Evolutionary conservation across 2,113 vertebrate genomes (phyloP).

Genomic region (Urocitellus parryii): DNA sequence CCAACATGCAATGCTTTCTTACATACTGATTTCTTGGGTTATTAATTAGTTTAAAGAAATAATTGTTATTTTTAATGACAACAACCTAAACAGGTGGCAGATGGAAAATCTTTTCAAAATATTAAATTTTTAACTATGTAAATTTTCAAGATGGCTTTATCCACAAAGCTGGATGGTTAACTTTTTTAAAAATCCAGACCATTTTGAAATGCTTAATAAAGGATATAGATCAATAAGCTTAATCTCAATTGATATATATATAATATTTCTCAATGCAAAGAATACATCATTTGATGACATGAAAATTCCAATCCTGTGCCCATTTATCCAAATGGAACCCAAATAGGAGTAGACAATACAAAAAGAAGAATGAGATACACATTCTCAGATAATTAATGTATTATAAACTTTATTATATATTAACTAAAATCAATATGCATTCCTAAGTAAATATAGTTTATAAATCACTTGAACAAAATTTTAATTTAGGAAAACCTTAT

Average conservation of each 20-base stretch:
- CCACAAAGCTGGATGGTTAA: background rate
- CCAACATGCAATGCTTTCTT: background rate
- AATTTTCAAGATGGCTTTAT: background rate
- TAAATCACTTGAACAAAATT: background rate
- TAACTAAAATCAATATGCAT: background rate
- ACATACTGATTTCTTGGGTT: background rate
- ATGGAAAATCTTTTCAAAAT: conserved; percentile 15
- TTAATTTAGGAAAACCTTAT: background rate
- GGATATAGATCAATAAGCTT: background rate
- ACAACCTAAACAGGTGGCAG: background rate
- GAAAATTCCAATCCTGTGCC: background rate
- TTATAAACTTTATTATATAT: background rate
- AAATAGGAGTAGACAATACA: background rate
- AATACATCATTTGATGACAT: background rate
- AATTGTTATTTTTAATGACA: background rate
- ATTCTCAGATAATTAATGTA: background rate
- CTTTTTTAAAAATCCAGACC: background rate
- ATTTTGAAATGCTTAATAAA: background rate
- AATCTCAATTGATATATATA: background rate
- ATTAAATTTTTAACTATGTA: background rate
- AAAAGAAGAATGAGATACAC: background rate
- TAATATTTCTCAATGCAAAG: background rate
- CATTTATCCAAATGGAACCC: background rate
- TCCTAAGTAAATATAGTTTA: background rate
- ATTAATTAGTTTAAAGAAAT: background rate